A percentile compares a stretch with the other conserved stretches of the same genome.
Evolutionary conservation across 1,140 invertebrate genomes (phyloP).

Genomic region (Drosophila jambulina): DNA sequence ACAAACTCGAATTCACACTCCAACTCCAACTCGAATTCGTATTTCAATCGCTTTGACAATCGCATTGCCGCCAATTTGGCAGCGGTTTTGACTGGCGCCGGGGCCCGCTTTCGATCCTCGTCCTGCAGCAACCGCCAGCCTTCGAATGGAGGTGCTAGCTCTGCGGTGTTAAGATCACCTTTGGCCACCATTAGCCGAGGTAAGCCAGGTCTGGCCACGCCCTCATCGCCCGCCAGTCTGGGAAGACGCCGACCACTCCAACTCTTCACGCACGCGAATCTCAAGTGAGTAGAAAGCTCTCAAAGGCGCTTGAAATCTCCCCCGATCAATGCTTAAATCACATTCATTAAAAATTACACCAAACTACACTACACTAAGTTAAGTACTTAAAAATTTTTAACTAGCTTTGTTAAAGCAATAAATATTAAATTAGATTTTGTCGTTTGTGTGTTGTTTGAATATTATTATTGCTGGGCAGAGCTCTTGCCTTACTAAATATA

Average conservation of each 20-base stretch:
- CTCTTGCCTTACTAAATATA: too few species aligned
- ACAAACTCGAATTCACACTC: constrained; percentile 23
- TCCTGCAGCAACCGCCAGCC: constrained; percentile 65
- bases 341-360: constrained; percentile 51
- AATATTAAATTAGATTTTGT: neutral
- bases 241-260: constrained; percentile 74
- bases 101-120: constrained; percentile 74
- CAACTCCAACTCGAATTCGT: constrained; percentile 57
- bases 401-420: neutral
- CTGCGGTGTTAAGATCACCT: constrained; percentile 19
- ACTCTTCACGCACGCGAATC: constrained; percentile 74
- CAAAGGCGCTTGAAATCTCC: neutral
- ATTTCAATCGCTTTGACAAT: constrained; percentile 82
- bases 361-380: constrained; percentile 2
- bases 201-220: constrained; percentile 48
- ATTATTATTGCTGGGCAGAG: neutral
- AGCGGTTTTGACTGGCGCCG: constrained; percentile 70
- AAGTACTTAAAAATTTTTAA: neutral
- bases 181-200: constrained; percentile 29
- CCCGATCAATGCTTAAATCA: constrained; percentile 54
- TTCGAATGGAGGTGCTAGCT: constrained; percentile 1
- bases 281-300: constrained; percentile 69
- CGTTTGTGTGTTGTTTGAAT: neutral
- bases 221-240: constrained; percentile 56
- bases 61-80: constrained; percentile 80